Evolutionary conservation across 2,113 vertebrate species (phyloP).

Genomic region (Trogon surrucura): DNA sequence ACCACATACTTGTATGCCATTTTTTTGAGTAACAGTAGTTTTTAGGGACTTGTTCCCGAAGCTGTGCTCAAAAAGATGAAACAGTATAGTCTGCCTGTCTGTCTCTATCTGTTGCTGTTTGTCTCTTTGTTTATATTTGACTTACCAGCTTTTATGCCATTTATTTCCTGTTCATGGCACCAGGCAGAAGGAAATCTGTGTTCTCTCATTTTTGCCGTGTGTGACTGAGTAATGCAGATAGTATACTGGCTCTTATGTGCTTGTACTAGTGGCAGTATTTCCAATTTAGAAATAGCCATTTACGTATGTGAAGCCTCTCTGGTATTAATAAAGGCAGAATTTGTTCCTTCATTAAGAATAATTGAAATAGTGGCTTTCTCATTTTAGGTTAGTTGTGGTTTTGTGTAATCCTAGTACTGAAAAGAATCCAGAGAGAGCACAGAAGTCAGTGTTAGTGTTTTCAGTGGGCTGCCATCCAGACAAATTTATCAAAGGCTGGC

Average conservation of each 20-base stretch:
- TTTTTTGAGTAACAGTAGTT: not conserved
- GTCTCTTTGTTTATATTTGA: not conserved
- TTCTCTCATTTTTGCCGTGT: not conserved
- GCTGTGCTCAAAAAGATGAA: not conserved
- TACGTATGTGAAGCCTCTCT: not conserved
- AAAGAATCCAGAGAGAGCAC: not conserved
- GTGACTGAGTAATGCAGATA: not conserved
- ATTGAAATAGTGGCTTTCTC: not conserved
- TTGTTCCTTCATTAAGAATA: conserved; percentile 1
- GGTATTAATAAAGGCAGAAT: conserved; percentile 19
- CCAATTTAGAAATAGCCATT: not conserved
- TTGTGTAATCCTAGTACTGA: not conserved
- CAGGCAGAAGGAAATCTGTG: not conserved
- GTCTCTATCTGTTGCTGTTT: not conserved
- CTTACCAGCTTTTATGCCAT: not conserved
- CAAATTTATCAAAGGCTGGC: not conserved
- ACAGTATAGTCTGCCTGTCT: not conserved
- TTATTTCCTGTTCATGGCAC: not conserved
- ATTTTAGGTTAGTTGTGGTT: not conserved
- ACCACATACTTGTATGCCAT: not conserved
- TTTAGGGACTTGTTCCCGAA: not conserved
- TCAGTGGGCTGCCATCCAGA: not conserved
- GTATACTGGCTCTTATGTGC: not conserved
- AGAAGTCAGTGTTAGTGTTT: not conserved
- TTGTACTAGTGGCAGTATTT: not conserved